These are phyloP conservation scores for Lypha dubia DNA, from an alignment of 2,888 invertebrate species.

Conservation along the genomic window DNA sequence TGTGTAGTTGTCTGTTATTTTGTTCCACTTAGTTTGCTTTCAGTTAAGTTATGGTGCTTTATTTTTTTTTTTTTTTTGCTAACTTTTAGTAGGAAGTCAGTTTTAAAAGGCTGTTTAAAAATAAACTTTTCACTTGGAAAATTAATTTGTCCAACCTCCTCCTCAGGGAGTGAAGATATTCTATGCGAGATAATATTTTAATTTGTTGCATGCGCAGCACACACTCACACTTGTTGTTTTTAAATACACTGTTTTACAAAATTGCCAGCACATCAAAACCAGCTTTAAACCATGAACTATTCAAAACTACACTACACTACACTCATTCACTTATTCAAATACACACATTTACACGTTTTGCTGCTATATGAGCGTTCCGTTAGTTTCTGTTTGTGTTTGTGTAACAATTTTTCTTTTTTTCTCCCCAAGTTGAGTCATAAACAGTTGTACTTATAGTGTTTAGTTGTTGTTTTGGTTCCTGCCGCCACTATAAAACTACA, in stretches of 20 bases:
- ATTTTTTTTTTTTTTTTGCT: too few species aligned
- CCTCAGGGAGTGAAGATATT: not conserved
- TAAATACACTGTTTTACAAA: conserved; percentile 34
- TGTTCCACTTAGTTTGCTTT: conserved; percentile 27
- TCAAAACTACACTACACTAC: conserved; percentile 25
- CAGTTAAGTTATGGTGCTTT: too few species aligned
- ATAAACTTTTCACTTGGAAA: not conserved
- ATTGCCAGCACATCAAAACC: conserved; percentile 27
- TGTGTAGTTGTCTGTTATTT: not conserved
- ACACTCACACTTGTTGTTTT: conserved; percentile 42
- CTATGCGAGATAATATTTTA: not conserved
- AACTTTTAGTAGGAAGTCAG: not conserved
- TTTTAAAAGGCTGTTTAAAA: not conserved
- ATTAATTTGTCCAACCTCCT: not conserved
- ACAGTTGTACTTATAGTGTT: conserved; percentile 56
- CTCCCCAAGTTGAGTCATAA: conserved; percentile 55
- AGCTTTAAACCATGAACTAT: conserved; percentile 55
- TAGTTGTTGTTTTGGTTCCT: conserved; percentile 14
- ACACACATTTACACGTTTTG: conserved; percentile 18
- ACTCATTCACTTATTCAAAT: not conserved
- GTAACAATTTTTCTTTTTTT: conserved; percentile 13
- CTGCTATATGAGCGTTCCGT: conserved; percentile 19
- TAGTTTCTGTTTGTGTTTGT: conserved; percentile 33
- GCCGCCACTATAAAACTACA: conserved; percentile 15
- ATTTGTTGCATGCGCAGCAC: too few species aligned